phyloP scores from a whole-genome alignment of 1,140 invertebrate genomes.

The Bombus sibiricus region DNA sequence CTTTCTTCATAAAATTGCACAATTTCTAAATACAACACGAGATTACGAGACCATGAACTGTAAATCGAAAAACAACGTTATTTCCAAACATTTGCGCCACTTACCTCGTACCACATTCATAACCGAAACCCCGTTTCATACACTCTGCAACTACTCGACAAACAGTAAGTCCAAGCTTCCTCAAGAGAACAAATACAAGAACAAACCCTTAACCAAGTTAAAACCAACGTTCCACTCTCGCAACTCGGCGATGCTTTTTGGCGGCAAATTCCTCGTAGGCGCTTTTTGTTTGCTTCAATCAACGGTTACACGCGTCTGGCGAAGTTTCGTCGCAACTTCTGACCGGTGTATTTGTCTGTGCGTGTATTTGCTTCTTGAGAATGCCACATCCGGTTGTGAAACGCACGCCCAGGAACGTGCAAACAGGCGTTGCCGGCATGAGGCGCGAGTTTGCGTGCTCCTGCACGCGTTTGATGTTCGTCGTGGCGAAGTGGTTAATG shows the following conservation, averaged over 20 bases:
- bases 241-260: neutral
- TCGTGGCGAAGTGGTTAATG: constrained; percentile 14
- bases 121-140: neutral
- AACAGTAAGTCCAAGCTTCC: neutral
- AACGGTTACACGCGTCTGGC: neutral
- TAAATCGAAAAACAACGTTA: neutral
- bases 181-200: neutral
- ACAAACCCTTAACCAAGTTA: neutral
- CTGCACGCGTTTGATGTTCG: constrained; percentile 16
- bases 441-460: constrained; percentile 17
- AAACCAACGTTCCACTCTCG: neutral
- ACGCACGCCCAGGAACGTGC: constrained; percentile 13
- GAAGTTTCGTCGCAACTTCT: constrained; percentile 21
- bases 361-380: constrained; percentile 25
- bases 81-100: neutral
- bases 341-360: neutral
- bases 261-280: neutral
- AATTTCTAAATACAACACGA: neutral
- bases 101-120: neutral
- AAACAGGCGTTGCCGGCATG: constrained; percentile 10
- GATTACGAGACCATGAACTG: neutral
- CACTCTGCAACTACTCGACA: neutral
- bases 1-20: too few relatives aligned
- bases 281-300: constrained; percentile 21
- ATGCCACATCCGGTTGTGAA: constrained; percentile 22